A percentile compares a stretch with the other conserved stretches of the same genome.
Evolutionary conservation across 92 coral and sea anemone genomes (phyloP).

Genomic region (Hydrozoanthus gracilis): DNA sequence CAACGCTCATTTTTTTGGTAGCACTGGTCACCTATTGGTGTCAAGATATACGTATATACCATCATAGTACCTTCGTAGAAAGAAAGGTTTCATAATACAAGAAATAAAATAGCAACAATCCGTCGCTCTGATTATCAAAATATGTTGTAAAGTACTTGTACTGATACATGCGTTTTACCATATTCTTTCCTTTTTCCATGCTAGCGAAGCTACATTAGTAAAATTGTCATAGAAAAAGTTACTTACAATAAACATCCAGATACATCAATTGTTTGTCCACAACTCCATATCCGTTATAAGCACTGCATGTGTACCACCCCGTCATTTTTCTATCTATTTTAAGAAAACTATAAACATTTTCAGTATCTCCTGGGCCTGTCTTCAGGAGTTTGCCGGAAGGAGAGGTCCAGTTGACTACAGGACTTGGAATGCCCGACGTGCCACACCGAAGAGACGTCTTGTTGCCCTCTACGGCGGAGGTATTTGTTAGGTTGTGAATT

Average conservation of each 20-base stretch:
- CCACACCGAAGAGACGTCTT: neutral
- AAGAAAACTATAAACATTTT: neutral
- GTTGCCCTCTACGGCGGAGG: neutral
- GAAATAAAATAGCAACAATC: no score
- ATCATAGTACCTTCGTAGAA: no score
- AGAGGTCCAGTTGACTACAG: constrained; percentile 11
- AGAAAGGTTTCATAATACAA: no score
- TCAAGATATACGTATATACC: no score
- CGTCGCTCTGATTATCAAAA: no score
- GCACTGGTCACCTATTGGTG: no score
- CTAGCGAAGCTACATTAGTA: no score
- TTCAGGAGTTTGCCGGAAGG: neutral
- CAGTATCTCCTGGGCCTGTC: neutral
- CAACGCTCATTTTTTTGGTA: no score
- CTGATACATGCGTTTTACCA: no score
- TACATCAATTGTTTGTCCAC: neutral
- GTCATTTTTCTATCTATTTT: neutral
- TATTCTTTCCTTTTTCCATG: no score
- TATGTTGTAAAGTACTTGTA: no score
- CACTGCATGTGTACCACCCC: constrained; percentile 34
- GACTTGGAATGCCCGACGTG: constrained; percentile 8
- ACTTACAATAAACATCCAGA: constrained; percentile 30
- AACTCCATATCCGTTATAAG: constrained; percentile 36
- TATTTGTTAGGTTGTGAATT: neutral
- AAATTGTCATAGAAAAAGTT: neutral